Percentiles rank a stretch among this genome's conserved stretches.
phyloP scores from a whole-genome alignment of 2,888 invertebrate species.

The Priocnemis perturbator region DNA sequence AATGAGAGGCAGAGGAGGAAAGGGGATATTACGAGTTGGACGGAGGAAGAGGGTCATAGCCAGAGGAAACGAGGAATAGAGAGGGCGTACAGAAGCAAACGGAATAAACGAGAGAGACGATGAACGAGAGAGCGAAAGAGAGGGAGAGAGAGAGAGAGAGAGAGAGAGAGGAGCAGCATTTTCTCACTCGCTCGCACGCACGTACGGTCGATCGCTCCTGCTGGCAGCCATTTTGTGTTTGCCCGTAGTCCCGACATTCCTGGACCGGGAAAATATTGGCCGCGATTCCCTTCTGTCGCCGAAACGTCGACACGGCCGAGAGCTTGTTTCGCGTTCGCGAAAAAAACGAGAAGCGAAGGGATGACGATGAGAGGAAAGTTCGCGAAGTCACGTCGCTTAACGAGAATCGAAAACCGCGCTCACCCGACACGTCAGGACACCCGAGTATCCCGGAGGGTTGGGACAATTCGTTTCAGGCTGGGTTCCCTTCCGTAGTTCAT shows the following conservation, averaged over 20 bases:
- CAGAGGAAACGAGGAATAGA: constrained; percentile 19
- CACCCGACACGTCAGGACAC: not conserved
- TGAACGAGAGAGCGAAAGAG: constrained; percentile 18
- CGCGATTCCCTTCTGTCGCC: constrained; percentile 44
- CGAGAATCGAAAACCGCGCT: no score
- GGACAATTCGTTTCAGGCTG: constrained; percentile 46
- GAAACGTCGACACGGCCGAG: constrained; percentile 3
- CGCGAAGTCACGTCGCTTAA: not conserved
- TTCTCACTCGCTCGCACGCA: constrained; percentile 56
- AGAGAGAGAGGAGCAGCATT: constrained; percentile 20
- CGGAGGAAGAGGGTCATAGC: constrained; percentile 8
- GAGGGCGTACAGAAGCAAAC: constrained; percentile 16
- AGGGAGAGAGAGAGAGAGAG: constrained; percentile 19
- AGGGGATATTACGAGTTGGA: constrained; percentile 12
- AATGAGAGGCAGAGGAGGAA: constrained; percentile 21
- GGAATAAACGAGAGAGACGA: constrained; percentile 19
- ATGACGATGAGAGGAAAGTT: constrained; percentile 4
- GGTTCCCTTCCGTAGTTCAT: constrained; percentile 43
- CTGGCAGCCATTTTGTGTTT: constrained; percentile 71
- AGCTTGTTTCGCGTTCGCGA: not conserved
- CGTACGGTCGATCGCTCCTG: constrained; percentile 70
- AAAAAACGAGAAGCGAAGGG: not conserved
- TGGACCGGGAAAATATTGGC: constrained; percentile 68
- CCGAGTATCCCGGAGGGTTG: constrained; percentile 12
- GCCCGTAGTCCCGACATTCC: constrained; percentile 61